These are phyloP conservation scores for Eupithecia subumbrata DNA, from an alignment of 2,888 invertebrate genomes.

Conservation along the genomic window DNA sequence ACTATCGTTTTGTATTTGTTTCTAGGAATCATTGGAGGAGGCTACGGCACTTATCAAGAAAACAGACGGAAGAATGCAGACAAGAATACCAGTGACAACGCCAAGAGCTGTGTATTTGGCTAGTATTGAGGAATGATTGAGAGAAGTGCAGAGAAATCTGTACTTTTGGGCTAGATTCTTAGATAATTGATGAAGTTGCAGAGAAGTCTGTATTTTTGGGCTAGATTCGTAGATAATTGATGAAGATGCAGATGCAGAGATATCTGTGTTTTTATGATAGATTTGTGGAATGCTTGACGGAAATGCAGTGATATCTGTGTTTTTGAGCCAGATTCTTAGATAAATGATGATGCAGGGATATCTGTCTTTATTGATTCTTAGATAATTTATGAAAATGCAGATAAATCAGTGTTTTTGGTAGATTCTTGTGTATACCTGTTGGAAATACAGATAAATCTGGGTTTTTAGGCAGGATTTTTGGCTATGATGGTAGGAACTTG, in stretches of 20 bases:
- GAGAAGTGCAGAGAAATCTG: neutral
- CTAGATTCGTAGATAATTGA: neutral
- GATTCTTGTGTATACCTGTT: neutral
- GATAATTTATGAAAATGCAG: neutral
- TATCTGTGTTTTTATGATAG: neutral
- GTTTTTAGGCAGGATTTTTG: neutral
- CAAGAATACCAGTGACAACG: constrained; percentile 48
- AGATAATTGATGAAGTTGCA: neutral
- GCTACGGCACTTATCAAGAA: constrained; percentile 59
- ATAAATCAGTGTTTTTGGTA: neutral
- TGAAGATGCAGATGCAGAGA: neutral
- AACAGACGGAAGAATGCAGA: constrained; percentile 56
- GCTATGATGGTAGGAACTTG: neutral
- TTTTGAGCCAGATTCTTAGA: neutral
- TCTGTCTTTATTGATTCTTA: neutral
- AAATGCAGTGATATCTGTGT: neutral
- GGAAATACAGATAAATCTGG: neutral
- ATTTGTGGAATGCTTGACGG: neutral
- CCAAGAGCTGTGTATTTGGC: constrained; percentile 56
- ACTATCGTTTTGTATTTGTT: neutral
- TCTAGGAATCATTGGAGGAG: constrained; percentile 87
- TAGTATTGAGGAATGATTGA: neutral
- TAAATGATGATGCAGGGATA: neutral
- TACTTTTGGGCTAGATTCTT: neutral
- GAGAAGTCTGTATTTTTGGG: neutral